Evolutionary conservation across 1,140 invertebrate genomes (phyloP), one percentile per base, ranked within the genome.

Genomic region (Cyrtorhinus lividipennis): DNA sequence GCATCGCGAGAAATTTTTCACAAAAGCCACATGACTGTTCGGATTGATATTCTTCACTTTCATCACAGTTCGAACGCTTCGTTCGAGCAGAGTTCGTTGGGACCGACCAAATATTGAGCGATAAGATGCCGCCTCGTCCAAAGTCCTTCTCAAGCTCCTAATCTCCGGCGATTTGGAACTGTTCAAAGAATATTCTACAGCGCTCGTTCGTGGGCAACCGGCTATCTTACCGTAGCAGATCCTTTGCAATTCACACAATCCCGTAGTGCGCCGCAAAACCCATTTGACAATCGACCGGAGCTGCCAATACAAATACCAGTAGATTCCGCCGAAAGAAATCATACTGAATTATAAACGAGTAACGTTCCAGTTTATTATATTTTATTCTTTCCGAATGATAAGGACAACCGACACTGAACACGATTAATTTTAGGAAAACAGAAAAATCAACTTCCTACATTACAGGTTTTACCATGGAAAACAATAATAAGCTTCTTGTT

Each of bases 221-320:
- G 77, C 73, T 22, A 77, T 76, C 67, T 89, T 82, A 5, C 87
- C 88, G 73, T 94, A 95, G 71, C 90, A 93, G 62, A 95, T 90
- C 68, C 93, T 79, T 73, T 96, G 90, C 1, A 96, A 74, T 75
- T 96, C 92, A 74, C 90, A 95, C 66, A 94, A 78, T 64, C 83
- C 81, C 12, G 92, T 95, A 15, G 87, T 88, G 71, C 83, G 83
- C 59, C 84, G 79, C 23, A 95, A 74, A 71, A 95, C 83, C 88
- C 91, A 93, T 78, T 96, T 96, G 46, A 90, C 77, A 58, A 88
- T 73, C 1, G 86, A 84, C 65, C 87, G 77, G 26, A 88, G 73
- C 73, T 85, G 87, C 76, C 78, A 81, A 67, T 79, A 82, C 30
- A 86, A 68, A 61, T 79, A 67, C 20, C 77, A 77, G 77, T 77